phyloP scores from a whole-genome alignment of 2,113 vertebrate species.

The Scatophagus argus region DNA sequence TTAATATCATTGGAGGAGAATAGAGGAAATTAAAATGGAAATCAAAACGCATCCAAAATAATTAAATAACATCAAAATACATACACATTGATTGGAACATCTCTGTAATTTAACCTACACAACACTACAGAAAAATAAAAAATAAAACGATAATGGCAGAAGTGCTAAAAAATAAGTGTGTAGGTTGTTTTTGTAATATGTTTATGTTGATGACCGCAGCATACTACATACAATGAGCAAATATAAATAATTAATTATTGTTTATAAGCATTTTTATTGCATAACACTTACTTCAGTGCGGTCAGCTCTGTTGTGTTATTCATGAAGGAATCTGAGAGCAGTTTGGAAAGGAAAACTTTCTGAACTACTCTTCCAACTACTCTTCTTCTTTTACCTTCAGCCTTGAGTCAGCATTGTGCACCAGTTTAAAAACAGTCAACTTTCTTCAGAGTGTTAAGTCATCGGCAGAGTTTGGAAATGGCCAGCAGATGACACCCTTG shows the following conservation, averaged over 20 bases:
- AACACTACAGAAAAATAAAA: background rate
- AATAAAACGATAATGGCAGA: background rate
- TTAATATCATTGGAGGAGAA: no score
- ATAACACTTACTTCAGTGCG: background rate
- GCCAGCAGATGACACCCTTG: constrained; percentile 31
- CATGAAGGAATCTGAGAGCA: background rate
- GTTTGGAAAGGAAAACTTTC: no score
- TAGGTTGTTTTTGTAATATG: background rate
- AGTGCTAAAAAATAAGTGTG: background rate
- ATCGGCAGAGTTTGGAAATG: constrained; percentile 7
- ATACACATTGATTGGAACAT: no score
- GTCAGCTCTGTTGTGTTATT: background rate
- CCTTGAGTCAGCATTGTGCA: background rate
- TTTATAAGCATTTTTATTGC: background rate
- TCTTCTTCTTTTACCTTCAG: background rate
- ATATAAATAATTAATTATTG: background rate
- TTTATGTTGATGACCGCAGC: background rate
- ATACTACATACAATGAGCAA: no score
- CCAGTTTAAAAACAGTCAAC: background rate
- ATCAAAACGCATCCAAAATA: no score
- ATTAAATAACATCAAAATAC: no score
- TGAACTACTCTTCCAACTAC: background rate
- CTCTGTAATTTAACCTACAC: no score
- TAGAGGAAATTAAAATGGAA: no score
- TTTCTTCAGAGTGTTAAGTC: background rate